phyloP scores from a whole-genome alignment of 2,797 vertebrate genomes.

The Toxotes lorentzi region DNA sequence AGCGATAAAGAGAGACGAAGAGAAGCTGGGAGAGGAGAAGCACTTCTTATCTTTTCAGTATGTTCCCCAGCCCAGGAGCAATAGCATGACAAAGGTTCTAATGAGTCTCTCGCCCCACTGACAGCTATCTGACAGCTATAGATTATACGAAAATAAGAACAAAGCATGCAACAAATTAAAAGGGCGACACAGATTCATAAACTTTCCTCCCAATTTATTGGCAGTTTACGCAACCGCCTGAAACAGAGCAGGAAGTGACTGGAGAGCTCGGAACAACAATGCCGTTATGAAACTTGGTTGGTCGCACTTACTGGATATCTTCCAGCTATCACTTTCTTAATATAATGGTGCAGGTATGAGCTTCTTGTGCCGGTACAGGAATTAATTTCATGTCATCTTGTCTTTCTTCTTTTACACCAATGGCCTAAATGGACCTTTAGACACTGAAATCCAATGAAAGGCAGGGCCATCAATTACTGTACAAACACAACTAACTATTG shows the following conservation, averaged over 20 bases:
- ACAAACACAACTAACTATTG: conserved; percentile 12
- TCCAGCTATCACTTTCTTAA: conserved; percentile 62
- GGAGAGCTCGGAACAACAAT: conserved; percentile 20
- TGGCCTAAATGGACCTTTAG: conserved; percentile 27
- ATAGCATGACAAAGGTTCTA: conserved; percentile 60
- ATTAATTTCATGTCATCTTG: conserved; percentile 37
- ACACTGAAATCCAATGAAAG: conserved; percentile 30
- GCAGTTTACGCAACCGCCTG: conserved; percentile 52
- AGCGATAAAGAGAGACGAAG: conserved; percentile 28
- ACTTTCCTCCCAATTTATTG: conserved; percentile 42
- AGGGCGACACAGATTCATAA: conserved; percentile 45
- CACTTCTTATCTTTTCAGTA: conserved; percentile 59
- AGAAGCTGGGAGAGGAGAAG: conserved; percentile 32
- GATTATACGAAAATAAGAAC: conserved; percentile 54
- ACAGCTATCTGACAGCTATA: conserved; percentile 55
- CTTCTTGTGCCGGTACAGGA: conserved; percentile 32
- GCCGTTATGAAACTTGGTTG: conserved; percentile 43
- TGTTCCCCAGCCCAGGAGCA: conserved; percentile 47
- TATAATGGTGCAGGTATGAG: conserved; percentile 33
- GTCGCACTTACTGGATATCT: conserved; percentile 51
- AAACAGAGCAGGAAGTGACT: conserved; percentile 56
- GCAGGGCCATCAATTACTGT: conserved; percentile 11
- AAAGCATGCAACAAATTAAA: conserved; percentile 58
- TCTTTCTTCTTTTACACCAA: conserved; percentile 21
- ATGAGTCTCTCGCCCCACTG: conserved; percentile 59